Base-by-base conservation (phyloP, 2,888 invertebrate genomes). In the Antitype chi region DNA sequence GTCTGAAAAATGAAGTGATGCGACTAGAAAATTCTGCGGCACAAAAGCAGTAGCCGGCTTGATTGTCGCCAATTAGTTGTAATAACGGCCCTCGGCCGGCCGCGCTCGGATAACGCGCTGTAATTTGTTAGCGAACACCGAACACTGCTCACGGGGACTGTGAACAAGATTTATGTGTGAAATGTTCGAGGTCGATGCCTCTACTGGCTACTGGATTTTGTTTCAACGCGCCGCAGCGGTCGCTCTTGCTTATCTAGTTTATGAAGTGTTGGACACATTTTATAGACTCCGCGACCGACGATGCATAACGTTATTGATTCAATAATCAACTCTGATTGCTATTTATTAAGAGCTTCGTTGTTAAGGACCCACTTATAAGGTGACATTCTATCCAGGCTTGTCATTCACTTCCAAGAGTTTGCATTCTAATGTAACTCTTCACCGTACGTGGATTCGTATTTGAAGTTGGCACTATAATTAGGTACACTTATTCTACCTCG, bases 61-160 rank as follows among this genome's bases (percentile, higher is more conserved):
- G 95, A 96, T 95, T 95, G 96, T 95, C 94, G 93, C 94, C 96
- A 96, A 96, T 96, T 96, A 96, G 94, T 93, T 93, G 92, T 95
- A 96, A 96, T 96, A 94, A 93, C 94, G 93, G 93, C 93, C 91
- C 92, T 92, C 92, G 89, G 88, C 87, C 84, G 85, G 85, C 89
- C 87, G 89, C 91, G 90, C 89, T 91, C 91, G 92, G 91, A 89
- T 92, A 92, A 91, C 93, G 92, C 91, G 91, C 89, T 90, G 94
- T 94, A 95, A 95, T 95, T 95, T 95, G 95, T 93, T 93, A 81
- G 88, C 84, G 87, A 88, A 87, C 87, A 88, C 88, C 87, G 87
- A 87, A 87, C 88, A 82, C 71, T 63, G 79, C 81, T 86, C 87
- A 88, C 87, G 87, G 85, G 88, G 87, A 86, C 88, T 88, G 87